phyloP scores from a whole-genome alignment of 2,888 invertebrate species.

The Drosophila helvetica region DNA sequence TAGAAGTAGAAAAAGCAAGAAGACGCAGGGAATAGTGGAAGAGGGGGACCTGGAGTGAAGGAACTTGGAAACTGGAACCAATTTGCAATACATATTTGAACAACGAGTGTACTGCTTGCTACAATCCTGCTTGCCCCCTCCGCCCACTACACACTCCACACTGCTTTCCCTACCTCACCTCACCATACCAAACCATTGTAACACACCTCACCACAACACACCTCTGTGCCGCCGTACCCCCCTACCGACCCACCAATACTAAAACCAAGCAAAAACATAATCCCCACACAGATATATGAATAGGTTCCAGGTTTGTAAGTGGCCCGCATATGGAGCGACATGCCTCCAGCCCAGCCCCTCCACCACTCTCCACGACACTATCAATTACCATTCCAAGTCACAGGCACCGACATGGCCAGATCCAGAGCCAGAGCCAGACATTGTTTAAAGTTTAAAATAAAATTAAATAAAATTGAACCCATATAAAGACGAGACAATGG shows the following conservation, averaged over 20 bases:
- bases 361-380: slow-evolving; percentile 15
- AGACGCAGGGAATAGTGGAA: slow-evolving; percentile 22
- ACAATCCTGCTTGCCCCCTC: not conserved
- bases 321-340: slow-evolving; percentile 66
- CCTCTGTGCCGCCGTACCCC: not conserved
- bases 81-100: slow-evolving; percentile 76
- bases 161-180: not conserved
- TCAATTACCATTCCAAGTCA: slow-evolving; percentile 62
- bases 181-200: not conserved
- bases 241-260: not conserved
- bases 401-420: slow-evolving; percentile 39
- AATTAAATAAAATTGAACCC: slow-evolving; percentile 78
- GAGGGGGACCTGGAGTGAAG: slow-evolving; percentile 24
- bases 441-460: slow-evolving; percentile 77
- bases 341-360: slow-evolving; percentile 22
- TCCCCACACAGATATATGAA: slow-evolving; percentile 18
- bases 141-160: not conserved
- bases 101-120: slow-evolving; percentile 42
- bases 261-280: not conserved
- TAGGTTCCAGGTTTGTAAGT: slow-evolving; percentile 57
- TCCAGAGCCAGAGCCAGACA: slow-evolving; percentile 56
- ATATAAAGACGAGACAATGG: slow-evolving; percentile 57
- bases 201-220: not conserved
- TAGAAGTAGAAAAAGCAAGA: slow-evolving; percentile 45
- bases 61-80: slow-evolving; percentile 76